These are phyloP conservation scores for Galagoides demidoff DNA, from an alignment of 2,797 vertebrate genomes.

Conservation along the genomic window DNA sequence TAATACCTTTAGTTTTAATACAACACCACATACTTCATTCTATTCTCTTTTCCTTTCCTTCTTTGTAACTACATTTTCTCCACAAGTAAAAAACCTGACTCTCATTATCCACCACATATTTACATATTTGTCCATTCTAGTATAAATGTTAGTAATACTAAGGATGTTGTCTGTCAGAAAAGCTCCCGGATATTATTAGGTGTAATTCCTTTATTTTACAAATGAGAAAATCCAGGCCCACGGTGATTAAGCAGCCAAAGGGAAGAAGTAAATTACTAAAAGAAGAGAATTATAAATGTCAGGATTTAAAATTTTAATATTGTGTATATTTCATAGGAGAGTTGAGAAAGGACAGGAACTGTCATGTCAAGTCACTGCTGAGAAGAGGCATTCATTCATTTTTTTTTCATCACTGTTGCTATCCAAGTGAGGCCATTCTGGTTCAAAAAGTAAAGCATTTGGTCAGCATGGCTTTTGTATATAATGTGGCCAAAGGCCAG, in stretches of 20 bases:
- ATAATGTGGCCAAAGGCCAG: slow-evolving; percentile 21
- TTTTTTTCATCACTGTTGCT: not conserved
- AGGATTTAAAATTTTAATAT: slow-evolving; percentile 45
- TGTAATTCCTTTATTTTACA: slow-evolving; percentile 41
- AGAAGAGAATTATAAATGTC: slow-evolving; percentile 17
- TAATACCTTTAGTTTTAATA: not conserved
- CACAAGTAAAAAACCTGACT: not conserved
- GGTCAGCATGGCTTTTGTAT: not conserved
- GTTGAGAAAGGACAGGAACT: slow-evolving; percentile 54
- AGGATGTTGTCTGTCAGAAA: slow-evolving; percentile 17
- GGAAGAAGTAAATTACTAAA: slow-evolving; percentile 39
- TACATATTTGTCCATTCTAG: not conserved
- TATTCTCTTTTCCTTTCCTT: not conserved
- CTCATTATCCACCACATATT: slow-evolving; percentile 3
- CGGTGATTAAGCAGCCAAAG: slow-evolving; percentile 9
- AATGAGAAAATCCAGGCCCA: slow-evolving; percentile 24
- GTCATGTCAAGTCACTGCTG: slow-evolving; percentile 21
- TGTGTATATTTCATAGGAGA: slow-evolving; percentile 36
- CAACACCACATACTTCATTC: not conserved
- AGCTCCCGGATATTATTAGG: not conserved
- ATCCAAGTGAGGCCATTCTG: not conserved
- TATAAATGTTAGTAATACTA: not conserved
- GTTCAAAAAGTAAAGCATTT: slow-evolving; percentile 37
- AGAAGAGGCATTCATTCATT: not conserved
- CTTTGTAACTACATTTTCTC: not conserved